These are phyloP conservation scores for Melozone crissalis DNA, from an alignment of 2,113 vertebrate species.

Conservation along the genomic window DNA sequence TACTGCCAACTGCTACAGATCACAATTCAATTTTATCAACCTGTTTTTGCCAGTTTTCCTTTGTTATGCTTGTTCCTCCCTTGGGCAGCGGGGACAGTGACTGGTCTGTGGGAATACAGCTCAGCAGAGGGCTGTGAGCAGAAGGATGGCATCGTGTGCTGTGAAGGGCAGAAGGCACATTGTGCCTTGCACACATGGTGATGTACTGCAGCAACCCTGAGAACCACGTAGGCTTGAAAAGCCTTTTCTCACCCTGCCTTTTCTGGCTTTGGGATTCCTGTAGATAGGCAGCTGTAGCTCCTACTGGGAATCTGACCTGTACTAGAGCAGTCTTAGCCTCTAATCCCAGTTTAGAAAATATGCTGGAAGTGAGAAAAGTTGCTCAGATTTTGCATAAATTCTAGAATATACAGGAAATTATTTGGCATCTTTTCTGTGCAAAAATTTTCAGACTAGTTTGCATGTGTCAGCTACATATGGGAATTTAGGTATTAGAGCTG, in stretches of 20 bases:
- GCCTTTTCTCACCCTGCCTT: neutral
- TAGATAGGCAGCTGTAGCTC: neutral
- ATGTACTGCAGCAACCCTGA: neutral
- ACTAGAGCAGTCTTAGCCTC: neutral
- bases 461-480: neutral
- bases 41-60: neutral
- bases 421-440: neutral
- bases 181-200: neutral
- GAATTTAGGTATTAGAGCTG: neutral
- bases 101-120: accelerated
- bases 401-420: neutral
- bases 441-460: neutral
- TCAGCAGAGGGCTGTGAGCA: neutral
- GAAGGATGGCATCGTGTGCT: neutral
- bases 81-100: accelerated
- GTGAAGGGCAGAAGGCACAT: neutral
- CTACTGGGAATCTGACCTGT: neutral
- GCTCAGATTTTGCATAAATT: neutral
- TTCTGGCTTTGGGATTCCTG: neutral
- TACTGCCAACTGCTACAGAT: neutral
- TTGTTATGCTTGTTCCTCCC: neutral
- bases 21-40: neutral
- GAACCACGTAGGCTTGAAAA: accelerated
- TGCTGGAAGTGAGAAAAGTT: neutral
- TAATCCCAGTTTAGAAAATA: neutral